phyloP scores from a whole-genome alignment of 2,113 vertebrate genomes.

The Erythrolamprus reginae region DNA sequence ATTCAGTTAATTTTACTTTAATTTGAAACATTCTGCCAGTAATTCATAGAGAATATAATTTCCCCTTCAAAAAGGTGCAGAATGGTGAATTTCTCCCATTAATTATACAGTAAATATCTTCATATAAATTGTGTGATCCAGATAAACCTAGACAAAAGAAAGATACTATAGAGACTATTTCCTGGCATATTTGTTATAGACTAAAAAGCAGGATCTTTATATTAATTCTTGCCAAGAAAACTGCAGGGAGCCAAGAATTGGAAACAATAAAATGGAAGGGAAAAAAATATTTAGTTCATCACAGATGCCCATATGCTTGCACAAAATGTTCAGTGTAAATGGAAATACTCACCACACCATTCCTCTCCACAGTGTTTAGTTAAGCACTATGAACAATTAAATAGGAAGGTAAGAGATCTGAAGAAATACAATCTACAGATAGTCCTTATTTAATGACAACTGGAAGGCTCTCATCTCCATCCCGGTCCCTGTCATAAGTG shows the following conservation, averaged over 20 bases:
- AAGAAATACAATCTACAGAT: slow-evolving; percentile 52
- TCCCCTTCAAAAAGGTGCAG: not conserved
- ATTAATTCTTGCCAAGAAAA: slow-evolving; percentile 6
- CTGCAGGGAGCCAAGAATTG: not conserved
- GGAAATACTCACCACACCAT: slow-evolving; percentile 14
- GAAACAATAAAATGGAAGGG: not conserved
- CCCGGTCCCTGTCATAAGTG: no score
- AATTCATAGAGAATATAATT: not conserved
- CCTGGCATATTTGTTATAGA: not conserved
- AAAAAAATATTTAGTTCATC: slow-evolving; percentile 23
- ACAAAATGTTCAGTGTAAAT: slow-evolving; percentile 13
- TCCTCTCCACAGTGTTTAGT: slow-evolving; percentile 43
- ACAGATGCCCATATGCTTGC: slow-evolving; percentile 32
- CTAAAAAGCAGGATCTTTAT: not conserved
- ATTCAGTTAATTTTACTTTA: not conserved
- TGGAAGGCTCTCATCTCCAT: no score
- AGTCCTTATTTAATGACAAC: not conserved
- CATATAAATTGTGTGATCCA: not conserved
- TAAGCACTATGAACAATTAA: slow-evolving; percentile 56
- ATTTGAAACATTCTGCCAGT: not conserved
- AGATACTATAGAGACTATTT: not conserved
- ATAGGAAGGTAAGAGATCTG: slow-evolving; percentile 32
- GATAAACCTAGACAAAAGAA: not conserved
- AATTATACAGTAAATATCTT: not conserved
- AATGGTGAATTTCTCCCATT: not conserved